These are phyloP conservation scores for Aldabrachelys gigantea DNA, from an alignment of 2,113 vertebrate species.

Conservation along the genomic window DNA sequence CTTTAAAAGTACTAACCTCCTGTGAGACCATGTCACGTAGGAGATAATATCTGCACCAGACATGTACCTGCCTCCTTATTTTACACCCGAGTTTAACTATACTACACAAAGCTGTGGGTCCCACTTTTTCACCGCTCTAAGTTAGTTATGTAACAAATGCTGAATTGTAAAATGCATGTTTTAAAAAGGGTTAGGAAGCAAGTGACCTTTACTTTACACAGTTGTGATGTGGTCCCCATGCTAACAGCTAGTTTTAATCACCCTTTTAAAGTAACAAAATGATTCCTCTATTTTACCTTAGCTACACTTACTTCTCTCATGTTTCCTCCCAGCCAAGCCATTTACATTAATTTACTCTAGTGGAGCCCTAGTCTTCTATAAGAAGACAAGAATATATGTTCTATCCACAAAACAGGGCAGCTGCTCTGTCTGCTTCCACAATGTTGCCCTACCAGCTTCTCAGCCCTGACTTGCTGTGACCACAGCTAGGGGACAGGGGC, in stretches of 20 bases:
- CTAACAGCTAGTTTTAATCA: too few relatives aligned
- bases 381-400: too few relatives aligned
- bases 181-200: not conserved
- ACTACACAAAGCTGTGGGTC: not conserved
- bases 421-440: not conserved
- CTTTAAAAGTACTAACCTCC: not conserved
- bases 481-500: not conserved
- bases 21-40: too few relatives aligned
- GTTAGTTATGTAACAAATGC: not conserved
- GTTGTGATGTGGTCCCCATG: not conserved
- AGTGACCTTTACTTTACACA: not conserved
- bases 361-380: not conserved
- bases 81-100: not conserved
- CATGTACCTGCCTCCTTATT: not conserved
- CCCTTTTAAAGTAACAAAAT: not conserved
- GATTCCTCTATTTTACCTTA: not conserved
- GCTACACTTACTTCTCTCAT: not conserved
- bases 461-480: not conserved
- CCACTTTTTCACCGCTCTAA: not conserved
- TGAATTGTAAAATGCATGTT: not conserved
- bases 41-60: too few relatives aligned
- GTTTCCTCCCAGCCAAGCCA: too few relatives aligned
- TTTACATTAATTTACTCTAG: not conserved
- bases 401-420: not conserved
- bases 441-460: not conserved